Percentiles rank a stretch among this genome's conserved stretches.
Evolutionary conservation across 2,113 vertebrate species (phyloP).

Genomic region (Psittacara wagleri): DNA sequence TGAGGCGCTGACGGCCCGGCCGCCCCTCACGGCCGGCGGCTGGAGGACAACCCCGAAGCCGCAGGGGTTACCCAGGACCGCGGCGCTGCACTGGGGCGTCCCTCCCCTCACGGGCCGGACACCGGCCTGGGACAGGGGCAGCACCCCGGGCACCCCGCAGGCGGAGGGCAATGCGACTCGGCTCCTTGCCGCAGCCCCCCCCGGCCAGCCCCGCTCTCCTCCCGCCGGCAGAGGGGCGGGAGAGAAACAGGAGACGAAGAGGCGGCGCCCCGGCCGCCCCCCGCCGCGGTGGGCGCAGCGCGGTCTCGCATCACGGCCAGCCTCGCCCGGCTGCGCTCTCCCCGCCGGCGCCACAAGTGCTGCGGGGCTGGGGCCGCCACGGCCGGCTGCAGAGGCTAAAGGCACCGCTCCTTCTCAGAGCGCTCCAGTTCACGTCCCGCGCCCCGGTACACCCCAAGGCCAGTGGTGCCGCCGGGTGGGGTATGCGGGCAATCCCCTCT

Average conservation of each 20-base stretch:
- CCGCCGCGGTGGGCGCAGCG: neutral
- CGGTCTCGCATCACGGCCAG: neutral
- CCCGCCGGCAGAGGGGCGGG: neutral
- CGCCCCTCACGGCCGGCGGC: neutral
- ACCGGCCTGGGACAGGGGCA: neutral
- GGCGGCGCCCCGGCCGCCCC: neutral
- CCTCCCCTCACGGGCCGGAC: neutral
- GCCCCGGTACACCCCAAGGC: no score
- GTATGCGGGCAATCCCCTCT: neutral
- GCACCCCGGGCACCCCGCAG: neutral
- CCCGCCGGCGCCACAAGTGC: slow-evolving; percentile 10
- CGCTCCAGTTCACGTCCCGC: neutral
- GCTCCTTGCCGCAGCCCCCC: neutral
- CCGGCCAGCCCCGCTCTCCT: neutral
- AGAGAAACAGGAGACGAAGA: neutral
- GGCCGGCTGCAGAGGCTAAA: neutral
- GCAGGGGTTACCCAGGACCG: no score
- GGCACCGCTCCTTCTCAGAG: neutral
- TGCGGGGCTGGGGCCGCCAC: neutral
- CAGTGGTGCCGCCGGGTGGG: neutral
- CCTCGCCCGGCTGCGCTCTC: neutral
- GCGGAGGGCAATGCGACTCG: no score
- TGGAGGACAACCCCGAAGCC: neutral
- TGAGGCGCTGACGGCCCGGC: neutral
- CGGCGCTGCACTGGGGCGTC: neutral